Evolutionary conservation across 2,888 invertebrate genomes (phyloP).

Genomic region (Horisme vitalbata): DNA sequence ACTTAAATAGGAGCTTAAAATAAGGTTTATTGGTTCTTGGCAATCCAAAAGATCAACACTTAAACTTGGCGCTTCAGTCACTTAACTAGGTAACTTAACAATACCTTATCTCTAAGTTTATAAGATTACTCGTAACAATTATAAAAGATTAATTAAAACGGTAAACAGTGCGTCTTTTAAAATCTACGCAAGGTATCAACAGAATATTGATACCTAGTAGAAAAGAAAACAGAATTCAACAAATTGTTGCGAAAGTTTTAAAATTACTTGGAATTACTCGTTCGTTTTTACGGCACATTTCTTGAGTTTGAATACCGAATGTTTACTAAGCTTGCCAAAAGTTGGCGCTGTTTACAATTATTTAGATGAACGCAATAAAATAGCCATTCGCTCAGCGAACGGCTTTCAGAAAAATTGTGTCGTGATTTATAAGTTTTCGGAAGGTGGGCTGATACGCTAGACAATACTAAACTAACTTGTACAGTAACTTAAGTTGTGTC

Average conservation of each 20-base stretch:
- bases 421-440: conserved; percentile 26
- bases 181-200: conserved; percentile 39
- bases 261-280: conserved; percentile 16
- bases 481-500: conserved; percentile 58
- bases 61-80: conserved; percentile 41
- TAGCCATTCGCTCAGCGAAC: too few species aligned
- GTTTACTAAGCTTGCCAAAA: background rate
- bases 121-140: conserved; percentile 46
- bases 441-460: conserved; percentile 62
- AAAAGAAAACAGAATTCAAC: conserved; percentile 20
- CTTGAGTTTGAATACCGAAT: conserved; percentile 5
- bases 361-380: too few species aligned
- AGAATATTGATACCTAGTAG: conserved; percentile 39
- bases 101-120: conserved; percentile 48
- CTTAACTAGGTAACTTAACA: conserved; percentile 70
- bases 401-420: too few species aligned
- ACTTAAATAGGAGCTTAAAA: too few species aligned
- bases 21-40: too few species aligned
- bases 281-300: conserved; percentile 4
- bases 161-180: conserved; percentile 48
- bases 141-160: conserved; percentile 34
- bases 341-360: conserved; percentile 10
- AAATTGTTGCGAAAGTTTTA: conserved; percentile 4
- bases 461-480: conserved; percentile 58
- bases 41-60: background rate